These are phyloP conservation scores for Diorhabda elongata DNA, from an alignment of 1,140 invertebrate species.

Conservation along the genomic window DNA sequence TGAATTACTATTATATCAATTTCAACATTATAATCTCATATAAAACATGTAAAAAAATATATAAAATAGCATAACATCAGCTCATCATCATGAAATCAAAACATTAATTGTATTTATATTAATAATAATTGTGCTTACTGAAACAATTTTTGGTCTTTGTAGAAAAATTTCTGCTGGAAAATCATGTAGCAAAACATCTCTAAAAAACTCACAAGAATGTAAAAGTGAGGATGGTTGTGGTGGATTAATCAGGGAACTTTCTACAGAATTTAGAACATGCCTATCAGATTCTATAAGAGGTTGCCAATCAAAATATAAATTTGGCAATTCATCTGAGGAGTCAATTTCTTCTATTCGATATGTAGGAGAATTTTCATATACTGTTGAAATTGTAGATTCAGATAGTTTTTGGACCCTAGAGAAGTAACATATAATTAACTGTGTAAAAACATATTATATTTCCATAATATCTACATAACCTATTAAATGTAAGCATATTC, in stretches of 20 bases:
- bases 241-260: constrained; percentile 38
- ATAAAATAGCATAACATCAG: constrained; percentile 21
- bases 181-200: constrained; percentile 62
- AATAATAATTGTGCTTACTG: constrained; percentile 45
- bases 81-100: not conserved
- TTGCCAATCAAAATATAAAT: constrained; percentile 37
- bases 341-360: constrained; percentile 18
- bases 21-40: not conserved
- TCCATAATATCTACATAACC: no score
- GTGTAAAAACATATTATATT: no score
- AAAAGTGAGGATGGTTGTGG: constrained; percentile 31
- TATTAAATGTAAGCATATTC: not conserved
- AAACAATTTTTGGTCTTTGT: constrained; percentile 58
- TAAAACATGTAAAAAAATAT: not conserved
- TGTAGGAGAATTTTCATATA: constrained; percentile 8
- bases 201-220: constrained; percentile 58
- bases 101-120: not conserved
- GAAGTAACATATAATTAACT: not conserved
- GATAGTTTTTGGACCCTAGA: not conserved
- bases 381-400: constrained; percentile 4
- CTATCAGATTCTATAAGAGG: constrained; percentile 40
- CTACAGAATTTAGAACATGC: constrained; percentile 42
- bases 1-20: no score
- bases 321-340: constrained; percentile 1
- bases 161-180: constrained; percentile 68